A percentile compares a stretch with the other conserved stretches of the same genome.
Conservation (phyloP, 2,888 invertebrate genomes). For the Yponomeuta cagnagella region DNA sequence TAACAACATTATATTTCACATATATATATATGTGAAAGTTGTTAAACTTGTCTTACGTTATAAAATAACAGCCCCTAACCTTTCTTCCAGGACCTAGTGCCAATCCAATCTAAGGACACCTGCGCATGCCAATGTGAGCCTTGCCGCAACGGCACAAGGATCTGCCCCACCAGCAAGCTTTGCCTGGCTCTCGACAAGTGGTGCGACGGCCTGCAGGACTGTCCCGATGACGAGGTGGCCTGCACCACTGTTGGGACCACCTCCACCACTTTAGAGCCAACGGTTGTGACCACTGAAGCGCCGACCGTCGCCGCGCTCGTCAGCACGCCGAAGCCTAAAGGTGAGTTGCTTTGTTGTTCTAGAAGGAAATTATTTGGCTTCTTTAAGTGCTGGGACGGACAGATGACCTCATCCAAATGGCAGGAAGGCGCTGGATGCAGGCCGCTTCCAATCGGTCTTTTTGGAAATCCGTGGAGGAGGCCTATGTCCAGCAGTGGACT, state of each 20-base stretch:
- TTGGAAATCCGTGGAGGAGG: no score
- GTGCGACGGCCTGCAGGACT: constrained; percentile 89
- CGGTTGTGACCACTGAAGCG: constrained; percentile 19
- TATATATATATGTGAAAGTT: no score
- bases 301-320: constrained; percentile 23
- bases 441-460: no score
- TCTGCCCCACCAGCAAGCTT: constrained; percentile 84
- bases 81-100: constrained; percentile 64
- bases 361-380: not conserved
- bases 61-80: not conserved
- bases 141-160: constrained; percentile 78
- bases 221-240: constrained; percentile 86
- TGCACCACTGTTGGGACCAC: constrained; percentile 65
- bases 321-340: constrained; percentile 38
- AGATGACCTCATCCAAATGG: no score
- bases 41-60: no score
- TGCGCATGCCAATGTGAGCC: constrained; percentile 85
- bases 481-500: no score
- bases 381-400: no score
- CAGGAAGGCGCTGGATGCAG: no score
- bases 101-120: constrained; percentile 72
- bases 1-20: no score
- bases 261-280: constrained; percentile 25
- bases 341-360: constrained; percentile 30
- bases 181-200: constrained; percentile 82